phyloP scores from a whole-genome alignment of 2,113 vertebrate species.

The Odobenus rosmarus region DNA sequence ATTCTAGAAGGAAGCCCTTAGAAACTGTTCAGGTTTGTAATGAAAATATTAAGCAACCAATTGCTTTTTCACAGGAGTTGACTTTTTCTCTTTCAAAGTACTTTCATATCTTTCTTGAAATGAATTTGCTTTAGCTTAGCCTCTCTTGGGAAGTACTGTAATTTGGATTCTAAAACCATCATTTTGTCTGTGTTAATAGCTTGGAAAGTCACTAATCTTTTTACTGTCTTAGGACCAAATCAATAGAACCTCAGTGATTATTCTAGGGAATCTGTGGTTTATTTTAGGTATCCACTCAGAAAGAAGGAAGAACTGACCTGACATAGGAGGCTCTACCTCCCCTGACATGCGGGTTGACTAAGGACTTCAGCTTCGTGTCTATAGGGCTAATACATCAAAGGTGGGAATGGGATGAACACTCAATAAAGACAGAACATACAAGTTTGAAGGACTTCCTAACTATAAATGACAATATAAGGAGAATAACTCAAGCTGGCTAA shows the following conservation, averaged over 20 bases:
- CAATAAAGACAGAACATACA: neutral
- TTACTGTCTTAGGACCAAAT: neutral
- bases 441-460: neutral
- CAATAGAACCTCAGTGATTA: neutral
- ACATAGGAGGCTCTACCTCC: neutral
- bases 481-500: neutral
- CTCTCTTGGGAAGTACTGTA: neutral
- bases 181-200: slow-evolving; percentile 12
- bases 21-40: neutral
- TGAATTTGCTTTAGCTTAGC: neutral
- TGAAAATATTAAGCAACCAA: neutral
- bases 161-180: neutral
- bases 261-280: neutral
- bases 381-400: neutral
- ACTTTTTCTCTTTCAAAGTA: neutral
- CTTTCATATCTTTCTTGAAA: neutral
- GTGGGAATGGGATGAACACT: neutral
- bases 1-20: neutral
- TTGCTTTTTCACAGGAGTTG: neutral
- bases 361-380: neutral
- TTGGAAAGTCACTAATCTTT: slow-evolving; percentile 4
- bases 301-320: neutral
- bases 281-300: neutral
- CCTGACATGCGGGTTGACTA: neutral
- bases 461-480: neutral